These are phyloP conservation scores for Metopia argyrocephala DNA, from an alignment of 2,888 invertebrate species.

Conservation along the genomic window DNA sequence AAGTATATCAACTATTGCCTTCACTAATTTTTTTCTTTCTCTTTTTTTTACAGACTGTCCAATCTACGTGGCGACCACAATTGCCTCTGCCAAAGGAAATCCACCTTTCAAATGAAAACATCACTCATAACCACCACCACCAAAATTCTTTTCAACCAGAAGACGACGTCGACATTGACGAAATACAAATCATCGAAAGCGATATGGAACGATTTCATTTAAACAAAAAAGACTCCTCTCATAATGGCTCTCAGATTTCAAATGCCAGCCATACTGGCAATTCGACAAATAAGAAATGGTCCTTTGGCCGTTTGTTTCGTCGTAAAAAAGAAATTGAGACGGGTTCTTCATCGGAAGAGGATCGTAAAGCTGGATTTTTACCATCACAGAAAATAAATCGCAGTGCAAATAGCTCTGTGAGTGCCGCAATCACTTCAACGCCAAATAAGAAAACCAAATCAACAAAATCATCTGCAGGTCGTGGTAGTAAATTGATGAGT, in stretches of 20 bases:
- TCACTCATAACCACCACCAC: slow-evolving; percentile 17
- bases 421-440: slow-evolving; percentile 50
- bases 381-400: slow-evolving; percentile 62
- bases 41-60: slow-evolving; percentile 75
- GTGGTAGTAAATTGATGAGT: slow-evolving; percentile 79
- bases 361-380: slow-evolving; percentile 78
- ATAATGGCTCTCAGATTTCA: slow-evolving; percentile 61
- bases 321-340: slow-evolving; percentile 82
- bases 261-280: slow-evolving; percentile 65
- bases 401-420: slow-evolving; percentile 4
- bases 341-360: slow-evolving; percentile 78
- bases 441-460: slow-evolving; percentile 63
- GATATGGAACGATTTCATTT: slow-evolving; percentile 66
- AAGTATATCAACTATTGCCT: no score
- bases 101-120: slow-evolving; percentile 71
- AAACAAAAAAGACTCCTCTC: slow-evolving; percentile 62
- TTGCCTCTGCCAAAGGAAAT: slow-evolving; percentile 77
- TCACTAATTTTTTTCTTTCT: background rate
- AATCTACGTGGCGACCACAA: slow-evolving; percentile 78
- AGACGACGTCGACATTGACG: slow-evolving; percentile 64
- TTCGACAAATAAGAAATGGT: slow-evolving; percentile 83
- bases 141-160: slow-evolving; percentile 24
- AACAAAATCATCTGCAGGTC: slow-evolving; percentile 80
- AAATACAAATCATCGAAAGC: slow-evolving; percentile 73
- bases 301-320: slow-evolving; percentile 87